phyloP scores from a whole-genome alignment of 1,140 invertebrate species.

The Holcopasites calliopsidis region DNA sequence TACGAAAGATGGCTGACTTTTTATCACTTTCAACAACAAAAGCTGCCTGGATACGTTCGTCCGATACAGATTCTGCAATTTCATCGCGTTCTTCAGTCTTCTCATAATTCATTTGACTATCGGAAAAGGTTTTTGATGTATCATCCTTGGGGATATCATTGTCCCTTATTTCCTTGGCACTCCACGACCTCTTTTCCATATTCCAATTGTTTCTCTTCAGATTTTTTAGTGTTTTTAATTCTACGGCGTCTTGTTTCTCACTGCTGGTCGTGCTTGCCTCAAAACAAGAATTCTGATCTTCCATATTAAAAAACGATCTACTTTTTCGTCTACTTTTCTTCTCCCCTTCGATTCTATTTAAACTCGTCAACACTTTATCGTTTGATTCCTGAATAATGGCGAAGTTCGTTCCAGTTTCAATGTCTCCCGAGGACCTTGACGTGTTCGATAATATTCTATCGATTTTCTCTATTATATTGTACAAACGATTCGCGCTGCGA shows the following conservation, averaged over 20 bases:
- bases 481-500: conserved; percentile 68
- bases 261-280: conserved; percentile 5
- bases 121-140: conserved; percentile 54
- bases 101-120: conserved; percentile 49
- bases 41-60: neutral
- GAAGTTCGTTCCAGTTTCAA: conserved; percentile 55
- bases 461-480: conserved; percentile 76
- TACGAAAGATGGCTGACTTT: neutral
- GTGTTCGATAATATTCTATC: conserved; percentile 73
- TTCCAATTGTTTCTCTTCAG: neutral
- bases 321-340: conserved; percentile 1
- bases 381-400: conserved; percentile 8
- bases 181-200: conserved; percentile 41
- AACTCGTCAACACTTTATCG: conserved; percentile 18
- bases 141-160: conserved; percentile 24
- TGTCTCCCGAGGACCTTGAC: conserved; percentile 66
- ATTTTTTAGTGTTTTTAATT: neutral
- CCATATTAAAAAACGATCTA: conserved; percentile 2
- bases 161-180: conserved; percentile 37
- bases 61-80: neutral
- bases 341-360: conserved; percentile 11
- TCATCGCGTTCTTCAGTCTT: neutral
- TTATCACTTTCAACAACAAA: conserved; percentile 19
- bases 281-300: neutral
- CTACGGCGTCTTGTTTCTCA: neutral